phyloP scores from a whole-genome alignment of 2,888 invertebrate genomes.

The Tridacna gigas region DNA sequence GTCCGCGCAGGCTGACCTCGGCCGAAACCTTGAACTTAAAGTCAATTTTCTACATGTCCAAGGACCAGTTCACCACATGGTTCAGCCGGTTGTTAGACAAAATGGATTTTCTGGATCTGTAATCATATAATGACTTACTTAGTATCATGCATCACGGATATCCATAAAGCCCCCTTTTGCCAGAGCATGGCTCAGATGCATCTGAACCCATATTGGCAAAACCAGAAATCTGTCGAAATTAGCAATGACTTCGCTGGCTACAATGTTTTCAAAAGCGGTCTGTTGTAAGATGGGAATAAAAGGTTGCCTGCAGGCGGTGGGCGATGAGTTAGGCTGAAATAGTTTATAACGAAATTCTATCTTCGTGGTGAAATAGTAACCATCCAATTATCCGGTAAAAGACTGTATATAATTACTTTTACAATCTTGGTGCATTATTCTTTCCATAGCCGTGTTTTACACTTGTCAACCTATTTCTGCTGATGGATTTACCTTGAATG shows the following conservation, averaged over 20 bases:
- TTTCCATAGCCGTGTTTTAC: neutral
- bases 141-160: too few relatives aligned
- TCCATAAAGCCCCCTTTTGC: too few relatives aligned
- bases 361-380: neutral
- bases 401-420: neutral
- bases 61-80: too few relatives aligned
- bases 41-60: too few relatives aligned
- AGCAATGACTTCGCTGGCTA: neutral
- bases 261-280: neutral
- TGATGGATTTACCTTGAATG: too few relatives aligned
- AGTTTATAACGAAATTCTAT: conserved; percentile 7
- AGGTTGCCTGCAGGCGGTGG: neutral
- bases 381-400: conserved; percentile 6
- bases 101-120: too few relatives aligned
- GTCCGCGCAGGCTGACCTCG: too few relatives aligned
- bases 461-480: too few relatives aligned
- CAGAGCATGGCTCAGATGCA: neutral
- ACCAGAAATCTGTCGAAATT: neutral
- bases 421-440: conserved; percentile 1
- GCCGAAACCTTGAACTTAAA: too few relatives aligned
- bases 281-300: neutral
- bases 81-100: too few relatives aligned
- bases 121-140: too few relatives aligned
- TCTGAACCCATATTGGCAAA: neutral
- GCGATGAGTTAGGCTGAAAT: neutral